Evolutionary conservation across 2,113 vertebrate species (phyloP), one percentile per base, ranked within the genome.

Genomic region (Nipponia nippon): DNA sequence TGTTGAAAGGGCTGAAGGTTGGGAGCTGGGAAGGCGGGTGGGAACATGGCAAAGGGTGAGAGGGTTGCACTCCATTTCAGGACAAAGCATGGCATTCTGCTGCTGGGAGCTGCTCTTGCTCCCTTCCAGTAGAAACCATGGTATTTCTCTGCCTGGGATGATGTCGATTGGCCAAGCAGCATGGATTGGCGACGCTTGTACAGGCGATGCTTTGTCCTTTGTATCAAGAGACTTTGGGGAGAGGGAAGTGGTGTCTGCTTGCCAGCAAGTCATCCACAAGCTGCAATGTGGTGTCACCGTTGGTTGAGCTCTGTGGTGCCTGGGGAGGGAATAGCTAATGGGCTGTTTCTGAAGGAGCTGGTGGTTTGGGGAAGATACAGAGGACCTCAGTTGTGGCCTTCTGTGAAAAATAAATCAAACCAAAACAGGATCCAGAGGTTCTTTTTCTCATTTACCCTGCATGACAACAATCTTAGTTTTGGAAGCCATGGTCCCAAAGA

Each of bases 21-120:
- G 92, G 85, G 76, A 95, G 75, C 81, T 76, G 92, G 84, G 83
- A 93, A 86, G 79, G 77, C 10, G 29, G 22, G 85, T 90, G 80
- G 63, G 77, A 96, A 80, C n/a, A 47, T 32, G 62, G 89, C 89
- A 93, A 81, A 89, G 87, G 96, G 94, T 79, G 78, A 94, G 62
- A 83, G 67, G 62, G 58, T 65, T 93, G 71, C 4, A 4, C 62
- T 94, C 83, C 2, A 0, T 73, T 95, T 66, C 0, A 0, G 87
- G 86, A 97, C 96, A 98, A 96, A 95, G 96, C 93, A 63, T 50
- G 50, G 93, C 90, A 90, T 97, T 97, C 94, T 97, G 82, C 63
- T 83, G 38, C 50, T 42, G 61, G 44, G 86, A 96, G 63, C 65
- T 83, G 53, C 34, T 87, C 66, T 84, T 82, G 88, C 77, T 95